Percentiles rank a stretch among this genome's conserved stretches.
Evolutionary conservation across 2,113 vertebrate genomes (phyloP).

Genomic region (Odontesthes bonariensis): DNA sequence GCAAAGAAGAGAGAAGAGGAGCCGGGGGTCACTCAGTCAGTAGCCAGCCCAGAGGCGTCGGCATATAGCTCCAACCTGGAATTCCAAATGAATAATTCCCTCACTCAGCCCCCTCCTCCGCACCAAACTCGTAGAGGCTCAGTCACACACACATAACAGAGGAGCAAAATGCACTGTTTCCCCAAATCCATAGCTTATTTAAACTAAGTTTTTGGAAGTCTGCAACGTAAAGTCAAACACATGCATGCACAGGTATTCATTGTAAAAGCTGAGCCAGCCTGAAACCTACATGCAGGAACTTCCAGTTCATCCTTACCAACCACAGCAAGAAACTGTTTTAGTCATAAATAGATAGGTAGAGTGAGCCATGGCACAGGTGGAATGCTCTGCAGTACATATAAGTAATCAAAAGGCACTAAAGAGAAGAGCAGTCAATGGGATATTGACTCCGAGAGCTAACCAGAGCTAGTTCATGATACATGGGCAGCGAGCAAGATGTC

Average conservation of each 20-base stretch:
- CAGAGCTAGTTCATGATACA: neutral
- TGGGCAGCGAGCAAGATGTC: neutral
- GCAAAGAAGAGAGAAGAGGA: slow-evolving; percentile 1
- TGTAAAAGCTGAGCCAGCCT: slow-evolving; percentile 23
- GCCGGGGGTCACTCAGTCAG: slow-evolving; percentile 48
- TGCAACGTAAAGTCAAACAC: slow-evolving; percentile 1
- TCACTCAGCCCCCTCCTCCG: slow-evolving; percentile 13
- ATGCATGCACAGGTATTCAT: slow-evolving; percentile 16
- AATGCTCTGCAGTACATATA: neutral
- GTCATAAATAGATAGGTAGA: slow-evolving; percentile 11
- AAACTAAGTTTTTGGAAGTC: slow-evolving; percentile 2
- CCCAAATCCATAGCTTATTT: slow-evolving; percentile 27
- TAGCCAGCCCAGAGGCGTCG: slow-evolving; percentile 37
- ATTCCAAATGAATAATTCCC: slow-evolving; percentile 76
- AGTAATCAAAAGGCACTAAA: slow-evolving; percentile 16
- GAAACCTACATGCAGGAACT: neutral
- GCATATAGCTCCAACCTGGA: slow-evolving; percentile 64
- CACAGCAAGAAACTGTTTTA: slow-evolving; percentile 21
- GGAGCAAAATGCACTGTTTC: slow-evolving; percentile 17
- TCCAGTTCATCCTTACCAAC: slow-evolving; percentile 37
- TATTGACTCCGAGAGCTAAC: neutral
- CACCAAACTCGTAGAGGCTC: slow-evolving; percentile 6
- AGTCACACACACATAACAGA: neutral
- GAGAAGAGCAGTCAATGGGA: neutral
- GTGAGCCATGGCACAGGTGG: slow-evolving; percentile 12